Percentiles rank a stretch among this genome's conserved stretches.
phyloP scores from a whole-genome alignment of 2,797 vertebrate species.

The Antrozous pallidus region DNA sequence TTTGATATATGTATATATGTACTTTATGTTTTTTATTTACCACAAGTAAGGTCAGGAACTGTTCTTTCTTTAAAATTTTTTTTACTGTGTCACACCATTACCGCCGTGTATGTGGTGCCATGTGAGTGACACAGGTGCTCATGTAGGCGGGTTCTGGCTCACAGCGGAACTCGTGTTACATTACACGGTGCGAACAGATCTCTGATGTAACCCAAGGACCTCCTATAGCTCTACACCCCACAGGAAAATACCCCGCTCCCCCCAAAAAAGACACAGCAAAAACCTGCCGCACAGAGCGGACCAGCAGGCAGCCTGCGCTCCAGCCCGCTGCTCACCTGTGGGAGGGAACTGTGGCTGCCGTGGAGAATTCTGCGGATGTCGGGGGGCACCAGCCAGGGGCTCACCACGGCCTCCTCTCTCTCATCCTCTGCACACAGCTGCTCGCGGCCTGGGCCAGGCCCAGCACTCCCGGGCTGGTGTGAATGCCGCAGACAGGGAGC shows the following conservation, averaged over 20 bases:
- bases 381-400: conserved; percentile 83
- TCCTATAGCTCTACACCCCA: neutral
- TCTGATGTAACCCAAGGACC: too few species aligned
- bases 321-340: conserved; percentile 67
- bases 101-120: too few species aligned
- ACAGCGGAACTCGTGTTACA: too few species aligned
- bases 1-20: too few species aligned
- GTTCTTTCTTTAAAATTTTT: too few species aligned
- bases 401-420: conserved; percentile 76
- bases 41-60: too few species aligned
- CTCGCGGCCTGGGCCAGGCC: conserved; percentile 21
- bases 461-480: neutral
- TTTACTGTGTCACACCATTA: too few species aligned
- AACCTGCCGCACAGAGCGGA: neutral
- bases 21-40: too few species aligned
- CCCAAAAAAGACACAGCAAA: neutral
- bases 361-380: conserved; percentile 79
- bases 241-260: neutral
- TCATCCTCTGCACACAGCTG: conserved; percentile 6
- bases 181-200: too few species aligned
- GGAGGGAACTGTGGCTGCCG: conserved; percentile 46
- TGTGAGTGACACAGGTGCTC: too few species aligned
- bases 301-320: neutral
- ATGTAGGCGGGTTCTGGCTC: too few species aligned
- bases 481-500: neutral